Evolutionary conservation across 2,113 vertebrate species (phyloP).

Genomic region (Dicaeum eximium): DNA sequence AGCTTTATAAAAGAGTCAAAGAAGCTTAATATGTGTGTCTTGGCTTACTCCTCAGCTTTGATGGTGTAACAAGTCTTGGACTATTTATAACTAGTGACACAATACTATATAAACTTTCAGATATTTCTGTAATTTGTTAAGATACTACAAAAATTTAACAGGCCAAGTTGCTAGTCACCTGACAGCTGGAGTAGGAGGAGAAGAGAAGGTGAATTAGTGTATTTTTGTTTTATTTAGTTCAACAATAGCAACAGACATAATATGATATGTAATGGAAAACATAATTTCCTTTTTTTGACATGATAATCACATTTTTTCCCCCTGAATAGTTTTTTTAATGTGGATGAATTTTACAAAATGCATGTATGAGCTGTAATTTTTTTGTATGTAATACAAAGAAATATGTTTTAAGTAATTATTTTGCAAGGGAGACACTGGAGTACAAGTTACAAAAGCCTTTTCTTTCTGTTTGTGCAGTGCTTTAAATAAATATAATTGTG

Average conservation of each 20-base stretch:
- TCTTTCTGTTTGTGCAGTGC: background rate
- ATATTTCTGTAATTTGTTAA: background rate
- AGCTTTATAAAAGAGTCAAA: slow-evolving; percentile 44
- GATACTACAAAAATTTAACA: background rate
- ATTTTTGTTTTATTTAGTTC: background rate
- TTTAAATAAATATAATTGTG: background rate
- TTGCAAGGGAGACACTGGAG: background rate
- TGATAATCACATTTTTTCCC: background rate
- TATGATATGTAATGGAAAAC: background rate
- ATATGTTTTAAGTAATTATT: background rate
- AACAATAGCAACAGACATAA: background rate
- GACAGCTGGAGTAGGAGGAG: background rate
- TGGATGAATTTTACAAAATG: background rate
- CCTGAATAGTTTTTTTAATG: background rate
- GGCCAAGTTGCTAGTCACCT: background rate
- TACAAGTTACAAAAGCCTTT: background rate
- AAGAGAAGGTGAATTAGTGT: background rate
- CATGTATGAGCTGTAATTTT: background rate
- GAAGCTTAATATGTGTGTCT: slow-evolving; percentile 17
- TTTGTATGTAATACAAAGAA: background rate
- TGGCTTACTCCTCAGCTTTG: slow-evolving; percentile 24
- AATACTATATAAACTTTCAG: background rate
- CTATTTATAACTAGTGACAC: slow-evolving; percentile 35
- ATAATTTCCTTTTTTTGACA: background rate
- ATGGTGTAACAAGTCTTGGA: background rate